phyloP scores from a whole-genome alignment of 2,113 vertebrate species.

The Tupaia chinensis region DNA sequence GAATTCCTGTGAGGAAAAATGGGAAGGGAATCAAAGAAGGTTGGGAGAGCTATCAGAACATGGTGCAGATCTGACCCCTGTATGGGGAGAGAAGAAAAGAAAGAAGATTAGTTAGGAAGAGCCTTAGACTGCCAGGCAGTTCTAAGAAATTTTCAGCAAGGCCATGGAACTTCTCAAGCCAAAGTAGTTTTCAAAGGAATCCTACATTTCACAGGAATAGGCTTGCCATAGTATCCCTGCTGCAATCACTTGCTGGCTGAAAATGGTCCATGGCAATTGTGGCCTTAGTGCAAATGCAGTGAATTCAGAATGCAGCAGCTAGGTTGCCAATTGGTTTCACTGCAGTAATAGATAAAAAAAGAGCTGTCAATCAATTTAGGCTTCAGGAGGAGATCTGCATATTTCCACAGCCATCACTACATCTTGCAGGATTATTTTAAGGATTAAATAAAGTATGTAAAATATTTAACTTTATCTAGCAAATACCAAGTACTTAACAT shows the following conservation, averaged over 20 bases:
- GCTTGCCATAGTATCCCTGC: neutral
- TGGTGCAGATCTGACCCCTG: neutral
- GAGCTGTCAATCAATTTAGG: too few species aligned
- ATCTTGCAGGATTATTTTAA: slow-evolving; percentile 20
- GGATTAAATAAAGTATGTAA: slow-evolving; percentile 12
- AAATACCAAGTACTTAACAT: neutral
- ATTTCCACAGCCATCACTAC: neutral
- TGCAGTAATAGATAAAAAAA: neutral
- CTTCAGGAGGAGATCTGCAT: too few species aligned
- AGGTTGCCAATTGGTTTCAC: neutral
- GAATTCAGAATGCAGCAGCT: neutral
- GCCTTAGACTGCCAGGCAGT: neutral
- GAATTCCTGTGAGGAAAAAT: neutral
- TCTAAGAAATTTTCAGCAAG: slow-evolving; percentile 26
- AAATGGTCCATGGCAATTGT: neutral
- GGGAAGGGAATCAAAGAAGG: neutral
- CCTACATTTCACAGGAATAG: neutral
- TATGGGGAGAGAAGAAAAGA: neutral
- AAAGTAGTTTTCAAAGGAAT: neutral
- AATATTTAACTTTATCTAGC: neutral
- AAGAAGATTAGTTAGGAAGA: neutral
- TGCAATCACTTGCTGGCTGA: neutral
- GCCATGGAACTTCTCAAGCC: neutral
- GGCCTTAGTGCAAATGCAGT: neutral
- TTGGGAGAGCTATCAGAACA: neutral